phyloP scores from a whole-genome alignment of 2,113 vertebrate genomes.

The Helogale parvula region DNA sequence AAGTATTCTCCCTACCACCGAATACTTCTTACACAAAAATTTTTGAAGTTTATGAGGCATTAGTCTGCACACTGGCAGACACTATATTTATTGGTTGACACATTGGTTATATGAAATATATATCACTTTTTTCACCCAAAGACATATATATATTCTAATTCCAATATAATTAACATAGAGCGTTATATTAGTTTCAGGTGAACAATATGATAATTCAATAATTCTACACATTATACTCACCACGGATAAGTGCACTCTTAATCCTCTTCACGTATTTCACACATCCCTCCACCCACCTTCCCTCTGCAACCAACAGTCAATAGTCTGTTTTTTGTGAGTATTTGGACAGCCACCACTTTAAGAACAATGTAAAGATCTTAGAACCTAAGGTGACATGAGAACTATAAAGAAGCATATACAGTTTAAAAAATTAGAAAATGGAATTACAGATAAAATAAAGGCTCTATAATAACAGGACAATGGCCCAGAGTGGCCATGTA shows the following conservation, averaged over 20 bases:
- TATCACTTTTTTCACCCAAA: neutral
- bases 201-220: neutral
- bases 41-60: neutral
- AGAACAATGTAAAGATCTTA: neutral
- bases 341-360: neutral
- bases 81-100: neutral
- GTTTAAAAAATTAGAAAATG: neutral
- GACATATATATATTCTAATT: neutral
- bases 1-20: neutral
- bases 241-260: neutral
- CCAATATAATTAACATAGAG: neutral
- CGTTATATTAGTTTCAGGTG: neutral
- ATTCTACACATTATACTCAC: neutral
- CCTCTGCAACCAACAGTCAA: neutral
- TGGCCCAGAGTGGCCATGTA: neutral
- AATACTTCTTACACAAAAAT: neutral
- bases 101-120: neutral
- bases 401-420: neutral
- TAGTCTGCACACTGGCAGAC: neutral
- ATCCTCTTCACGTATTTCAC: neutral
- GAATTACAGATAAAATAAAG: neutral
- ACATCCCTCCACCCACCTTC: neutral
- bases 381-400: neutral
- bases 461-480: neutral
- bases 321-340: neutral